phyloP scores from a whole-genome alignment of 2,888 invertebrate species.

The Eupithecia subumbrata region DNA sequence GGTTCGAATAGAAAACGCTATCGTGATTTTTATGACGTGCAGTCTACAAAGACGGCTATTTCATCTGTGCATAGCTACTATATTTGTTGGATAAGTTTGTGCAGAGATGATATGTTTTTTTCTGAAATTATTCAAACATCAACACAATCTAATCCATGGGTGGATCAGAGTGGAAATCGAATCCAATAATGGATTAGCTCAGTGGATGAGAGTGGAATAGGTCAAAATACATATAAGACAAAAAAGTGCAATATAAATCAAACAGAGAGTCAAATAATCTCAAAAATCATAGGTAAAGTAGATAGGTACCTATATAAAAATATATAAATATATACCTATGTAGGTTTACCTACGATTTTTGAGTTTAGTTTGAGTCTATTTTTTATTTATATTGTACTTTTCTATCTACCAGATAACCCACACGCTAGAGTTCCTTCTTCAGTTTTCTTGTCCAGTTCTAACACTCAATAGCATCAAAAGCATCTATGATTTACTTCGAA shows the following conservation, averaged over 20 bases:
- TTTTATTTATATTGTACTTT: too few relatives aligned
- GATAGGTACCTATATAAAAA: too few relatives aligned
- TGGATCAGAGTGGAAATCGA: too few relatives aligned
- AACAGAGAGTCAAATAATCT: too few relatives aligned
- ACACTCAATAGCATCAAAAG: neutral
- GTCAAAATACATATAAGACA: neutral
- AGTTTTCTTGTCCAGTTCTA: neutral
- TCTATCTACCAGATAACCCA: too few relatives aligned
- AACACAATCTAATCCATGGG: too few relatives aligned
- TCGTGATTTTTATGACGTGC: slow-evolving; percentile 1
- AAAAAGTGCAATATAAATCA: too few relatives aligned
- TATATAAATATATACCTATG: too few relatives aligned
- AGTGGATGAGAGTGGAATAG: too few relatives aligned
- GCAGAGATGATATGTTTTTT: neutral
- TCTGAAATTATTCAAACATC: neutral
- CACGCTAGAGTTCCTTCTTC: neutral
- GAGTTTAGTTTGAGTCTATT: too few relatives aligned
- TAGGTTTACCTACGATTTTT: too few relatives aligned
- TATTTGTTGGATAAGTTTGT: neutral
- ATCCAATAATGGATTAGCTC: too few relatives aligned
- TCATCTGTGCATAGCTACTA: neutral
- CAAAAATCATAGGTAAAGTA: neutral
- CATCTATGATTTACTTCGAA: neutral
- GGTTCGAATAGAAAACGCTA: slow-evolving; percentile 6
- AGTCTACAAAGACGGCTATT: neutral